Evolutionary conservation across 92 coral and sea anemone genomes (phyloP), one percentile per base, ranked within the genome.

Genomic region (Pocillopora grandis): DNA sequence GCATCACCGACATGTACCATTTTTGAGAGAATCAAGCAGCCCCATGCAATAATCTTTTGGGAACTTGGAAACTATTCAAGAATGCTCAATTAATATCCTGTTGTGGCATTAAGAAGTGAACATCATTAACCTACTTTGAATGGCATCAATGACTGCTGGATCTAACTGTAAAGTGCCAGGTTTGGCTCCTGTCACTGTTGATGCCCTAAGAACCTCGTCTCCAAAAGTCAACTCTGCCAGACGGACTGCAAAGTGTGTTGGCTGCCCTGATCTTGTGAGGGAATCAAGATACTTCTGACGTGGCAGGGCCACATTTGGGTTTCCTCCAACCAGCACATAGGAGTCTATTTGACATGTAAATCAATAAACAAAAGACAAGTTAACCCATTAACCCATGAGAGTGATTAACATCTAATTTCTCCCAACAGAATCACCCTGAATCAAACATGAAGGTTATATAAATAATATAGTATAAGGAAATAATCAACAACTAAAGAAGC

Each of bases 111-210:
- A 7, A 3, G 52, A 7, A 4, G 31, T 9, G 10, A 7, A 7
- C 71, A 36, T 56, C 23, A 63, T 37, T 56, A 33, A 27, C 82
- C 27, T 83, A 87, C 93, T 82, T 87, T 79, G 88, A 55, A 90
- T 90, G 21, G 93, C 90, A 81, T 77, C 79, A 55, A 90, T 76
- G 56, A 82, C 85, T 10, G 58, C 78, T 23, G 86, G 82, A 52
- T 90, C 93, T 2, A 90, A 82, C 72, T 72, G 89, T 68, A 81
- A 55, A 5, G 93, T 90, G 55, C 93, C 93, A 66, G 76, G 81
- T 66, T 89, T 87, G 17, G 88, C 85, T 56, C 93, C 93, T 60
- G 93, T 90, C 52, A 90, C 84, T n/a, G 93, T 90, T 10, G 93
- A 90, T 23, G 77, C 90, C 72, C 65, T 75, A 27, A 90, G 71